Base-by-base conservation (phyloP, 2,113 vertebrate species). In the Albula goreensis region DNA sequence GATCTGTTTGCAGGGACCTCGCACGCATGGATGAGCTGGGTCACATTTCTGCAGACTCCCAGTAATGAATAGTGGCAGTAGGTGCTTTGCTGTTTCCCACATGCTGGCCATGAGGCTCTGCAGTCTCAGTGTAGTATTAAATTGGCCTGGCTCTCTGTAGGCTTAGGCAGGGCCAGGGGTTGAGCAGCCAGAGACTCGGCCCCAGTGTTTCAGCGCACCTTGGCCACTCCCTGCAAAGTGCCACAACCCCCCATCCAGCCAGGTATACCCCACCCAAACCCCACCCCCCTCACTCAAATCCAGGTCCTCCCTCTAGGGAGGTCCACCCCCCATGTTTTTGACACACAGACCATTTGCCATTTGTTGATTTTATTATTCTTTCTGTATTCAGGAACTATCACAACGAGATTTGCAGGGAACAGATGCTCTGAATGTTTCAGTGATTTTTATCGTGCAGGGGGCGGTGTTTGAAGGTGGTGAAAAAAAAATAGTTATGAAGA, bases 31-130 rank as follows among this genome's bases (percentile, higher is more conserved):
- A 49, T 1, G 85, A 50, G 84, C 56, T 56, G 86, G 78, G 82
- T 78, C 74, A 57, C 85, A 9, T 86, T 50, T 87, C 88, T n/a
- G 17, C 31, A 56, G 17, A 22, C 48, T 13, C 41, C 10, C 10
- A 12, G 57, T 94, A 95, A 94, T 90, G 88, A 85, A 90, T 90
- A 89, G 87, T 93, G 92, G 90, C 94, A 93, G 92, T 80, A 78
- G 63, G 90, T 88, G 91, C 89, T 89, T 85, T 90, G 87, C 89
- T 51, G 87, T 89, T 88, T 87, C 87, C 85, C 22, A 74, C 87
- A 74, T 79, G 82, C 90, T 78, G 51, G 90, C 91, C 88, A 88
- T 83, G 87, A 90, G 89, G 90, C 78, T 91, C 91, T 52, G 86
- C 89, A 89, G 80, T 89, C 31, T 89, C 88, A 90, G 91, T 88